Evolutionary conservation across 2,797 vertebrate genomes (phyloP).

Genomic region (Sebastes elongatus): DNA sequence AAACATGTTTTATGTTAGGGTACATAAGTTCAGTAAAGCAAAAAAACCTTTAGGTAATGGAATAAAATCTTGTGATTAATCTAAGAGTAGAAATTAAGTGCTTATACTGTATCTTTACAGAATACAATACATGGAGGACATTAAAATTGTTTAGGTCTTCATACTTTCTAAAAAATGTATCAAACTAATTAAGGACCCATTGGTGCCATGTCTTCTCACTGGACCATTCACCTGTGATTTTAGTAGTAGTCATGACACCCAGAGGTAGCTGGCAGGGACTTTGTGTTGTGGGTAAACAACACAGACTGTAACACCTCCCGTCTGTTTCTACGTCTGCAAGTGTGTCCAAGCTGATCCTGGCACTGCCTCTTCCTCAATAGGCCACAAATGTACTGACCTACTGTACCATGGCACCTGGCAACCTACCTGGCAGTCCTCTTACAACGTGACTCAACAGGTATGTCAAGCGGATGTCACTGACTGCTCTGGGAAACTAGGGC

Average conservation of each 20-base stretch:
- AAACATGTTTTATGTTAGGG: not conserved
- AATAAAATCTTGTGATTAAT: not conserved
- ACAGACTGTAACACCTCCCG: not conserved
- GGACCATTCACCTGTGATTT: not conserved
- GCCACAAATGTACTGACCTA: conserved; percentile 39
- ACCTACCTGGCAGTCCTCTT: not conserved
- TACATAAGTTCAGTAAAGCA: not conserved
- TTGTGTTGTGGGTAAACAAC: conserved; percentile 18
- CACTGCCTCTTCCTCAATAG: not conserved
- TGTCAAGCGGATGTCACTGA: conserved; percentile 12
- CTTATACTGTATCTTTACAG: not conserved
- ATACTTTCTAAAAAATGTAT: not conserved
- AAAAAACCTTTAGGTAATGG: not conserved
- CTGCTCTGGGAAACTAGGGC: conserved; percentile 9
- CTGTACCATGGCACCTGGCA: conserved; percentile 1
- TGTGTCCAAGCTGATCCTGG: conserved; percentile 22
- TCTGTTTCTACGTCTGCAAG: not conserved
- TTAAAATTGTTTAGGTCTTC: not conserved
- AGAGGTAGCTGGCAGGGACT: not conserved
- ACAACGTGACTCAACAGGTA: conserved; percentile 9
- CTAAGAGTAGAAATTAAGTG: not conserved
- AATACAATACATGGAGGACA: not conserved
- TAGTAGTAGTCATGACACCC: not conserved
- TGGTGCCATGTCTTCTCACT: not conserved
- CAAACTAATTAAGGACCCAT: not conserved